phyloP scores from a whole-genome alignment of 2,797 vertebrate genomes.

The Lagodon rhomboides region DNA sequence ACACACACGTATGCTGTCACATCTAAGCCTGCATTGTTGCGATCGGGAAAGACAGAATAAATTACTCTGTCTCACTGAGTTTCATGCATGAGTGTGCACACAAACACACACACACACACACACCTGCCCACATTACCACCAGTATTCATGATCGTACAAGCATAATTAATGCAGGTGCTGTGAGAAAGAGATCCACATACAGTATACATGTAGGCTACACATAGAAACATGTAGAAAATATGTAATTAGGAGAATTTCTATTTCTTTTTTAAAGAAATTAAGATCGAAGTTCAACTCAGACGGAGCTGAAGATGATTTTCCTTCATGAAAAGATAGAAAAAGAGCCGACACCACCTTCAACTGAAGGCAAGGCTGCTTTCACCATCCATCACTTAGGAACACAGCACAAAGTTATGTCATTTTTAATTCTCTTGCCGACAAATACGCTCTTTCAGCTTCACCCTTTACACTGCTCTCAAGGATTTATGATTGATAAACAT shows the following conservation, averaged over 20 bases:
- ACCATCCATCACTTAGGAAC: slow-evolving; percentile 1
- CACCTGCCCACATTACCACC: background rate
- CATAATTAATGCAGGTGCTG: background rate
- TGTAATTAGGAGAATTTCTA: background rate
- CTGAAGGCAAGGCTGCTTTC: slow-evolving; percentile 24
- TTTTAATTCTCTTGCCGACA: slow-evolving; percentile 10
- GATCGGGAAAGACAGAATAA: slow-evolving; percentile 54
- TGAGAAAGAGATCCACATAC: background rate
- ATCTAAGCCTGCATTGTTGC: slow-evolving; percentile 24
- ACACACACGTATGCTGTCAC: slow-evolving; percentile 29
- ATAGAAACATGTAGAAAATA: background rate
- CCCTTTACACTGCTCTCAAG: slow-evolving; percentile 38
- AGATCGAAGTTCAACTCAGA: background rate
- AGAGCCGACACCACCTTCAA: background rate
- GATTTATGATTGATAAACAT: slow-evolving; percentile 1
- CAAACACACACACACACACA: background rate
- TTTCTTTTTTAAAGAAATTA: background rate
- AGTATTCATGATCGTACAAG: background rate
- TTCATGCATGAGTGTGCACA: slow-evolving; percentile 51
- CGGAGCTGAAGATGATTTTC: slow-evolving; percentile 8
- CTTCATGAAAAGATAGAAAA: slow-evolving; percentile 21
- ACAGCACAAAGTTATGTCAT: background rate
- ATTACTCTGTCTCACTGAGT: slow-evolving; percentile 54
- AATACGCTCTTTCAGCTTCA: slow-evolving; percentile 15
- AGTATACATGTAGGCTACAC: background rate